Percentiles rank a stretch among this genome's conserved stretches.
Conservation (phyloP, 2,113 vertebrate genomes). For the Dicerorhinus sumatrensis region DNA sequence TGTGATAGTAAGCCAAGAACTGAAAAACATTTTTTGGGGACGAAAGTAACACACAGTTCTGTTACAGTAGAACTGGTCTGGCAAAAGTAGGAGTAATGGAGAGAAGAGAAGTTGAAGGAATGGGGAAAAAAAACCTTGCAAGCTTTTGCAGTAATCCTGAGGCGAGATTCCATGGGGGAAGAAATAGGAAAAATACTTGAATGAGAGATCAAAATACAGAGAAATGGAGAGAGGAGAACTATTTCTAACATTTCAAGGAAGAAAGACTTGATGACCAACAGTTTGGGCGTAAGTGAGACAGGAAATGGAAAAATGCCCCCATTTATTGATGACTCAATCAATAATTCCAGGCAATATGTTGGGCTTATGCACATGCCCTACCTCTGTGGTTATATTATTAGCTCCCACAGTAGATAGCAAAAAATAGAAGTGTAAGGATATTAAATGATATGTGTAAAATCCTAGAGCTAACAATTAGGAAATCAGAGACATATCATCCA, state of each 20-base stretch:
- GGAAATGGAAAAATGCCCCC: neutral
- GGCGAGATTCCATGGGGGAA: neutral
- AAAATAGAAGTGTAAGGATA: neutral
- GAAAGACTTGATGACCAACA: neutral
- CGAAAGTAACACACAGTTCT: neutral
- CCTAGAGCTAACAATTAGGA: neutral
- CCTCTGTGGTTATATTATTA: neutral
- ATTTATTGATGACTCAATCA: neutral
- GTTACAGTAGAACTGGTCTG: neutral
- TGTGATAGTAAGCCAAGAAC: neutral
- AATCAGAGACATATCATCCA: neutral
- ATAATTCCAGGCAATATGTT: neutral
- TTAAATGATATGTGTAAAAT: neutral
- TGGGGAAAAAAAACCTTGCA: neutral
- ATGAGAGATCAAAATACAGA: neutral
- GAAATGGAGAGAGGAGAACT: neutral
- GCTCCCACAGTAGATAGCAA: neutral
- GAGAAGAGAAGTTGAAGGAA: neutral
- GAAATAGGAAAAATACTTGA: neutral
- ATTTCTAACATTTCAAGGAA: neutral
- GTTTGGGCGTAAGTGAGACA: neutral
- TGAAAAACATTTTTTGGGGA: neutral
- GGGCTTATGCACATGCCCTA: neutral
- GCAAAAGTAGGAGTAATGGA: neutral
- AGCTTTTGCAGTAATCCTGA: neutral